A percentile compares a stretch with the other conserved stretches of the same genome.
phyloP scores from a whole-genome alignment of 2,113 vertebrate species.

The Nyctibius bracteatus region DNA sequence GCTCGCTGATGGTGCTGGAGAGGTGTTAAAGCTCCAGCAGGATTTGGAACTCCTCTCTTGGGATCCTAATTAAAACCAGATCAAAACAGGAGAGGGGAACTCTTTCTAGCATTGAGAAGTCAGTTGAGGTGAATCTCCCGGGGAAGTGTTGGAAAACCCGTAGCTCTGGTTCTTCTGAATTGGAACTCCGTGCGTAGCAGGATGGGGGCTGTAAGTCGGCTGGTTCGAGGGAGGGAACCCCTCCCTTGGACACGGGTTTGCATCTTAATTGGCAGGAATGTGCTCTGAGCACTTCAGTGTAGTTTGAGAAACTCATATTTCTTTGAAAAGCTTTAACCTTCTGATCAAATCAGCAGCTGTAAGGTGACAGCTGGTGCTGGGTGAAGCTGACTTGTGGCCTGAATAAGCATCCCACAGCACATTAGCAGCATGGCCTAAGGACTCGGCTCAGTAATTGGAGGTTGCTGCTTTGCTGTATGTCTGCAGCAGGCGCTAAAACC shows the following conservation, averaged over 20 bases:
- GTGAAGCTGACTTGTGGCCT: neutral
- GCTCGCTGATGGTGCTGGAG: neutral
- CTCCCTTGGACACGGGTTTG: neutral
- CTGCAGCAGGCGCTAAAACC: neutral
- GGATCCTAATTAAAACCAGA: neutral
- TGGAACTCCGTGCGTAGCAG: neutral
- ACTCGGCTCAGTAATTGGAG: neutral
- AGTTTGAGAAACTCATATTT: neutral
- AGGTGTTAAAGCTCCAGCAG: neutral
- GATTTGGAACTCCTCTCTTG: slow-evolving; percentile 4
- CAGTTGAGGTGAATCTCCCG: neutral
- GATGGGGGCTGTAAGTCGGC: neutral
- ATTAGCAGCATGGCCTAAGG: neutral
- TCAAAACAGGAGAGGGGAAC: neutral
- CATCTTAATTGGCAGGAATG: neutral
- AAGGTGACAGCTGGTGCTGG: neutral
- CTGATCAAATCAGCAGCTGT: neutral
- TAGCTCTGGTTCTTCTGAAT: neutral
- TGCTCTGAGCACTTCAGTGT: neutral
- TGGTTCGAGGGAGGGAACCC: neutral
- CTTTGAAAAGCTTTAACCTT: neutral
- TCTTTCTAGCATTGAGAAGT: neutral
- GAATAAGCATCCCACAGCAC: fast-evolving
- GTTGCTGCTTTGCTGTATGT: neutral
- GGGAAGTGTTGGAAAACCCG: neutral